These are phyloP conservation scores for Tetragonula clypearis DNA, from an alignment of 1,140 invertebrate species.

Conservation along the genomic window DNA sequence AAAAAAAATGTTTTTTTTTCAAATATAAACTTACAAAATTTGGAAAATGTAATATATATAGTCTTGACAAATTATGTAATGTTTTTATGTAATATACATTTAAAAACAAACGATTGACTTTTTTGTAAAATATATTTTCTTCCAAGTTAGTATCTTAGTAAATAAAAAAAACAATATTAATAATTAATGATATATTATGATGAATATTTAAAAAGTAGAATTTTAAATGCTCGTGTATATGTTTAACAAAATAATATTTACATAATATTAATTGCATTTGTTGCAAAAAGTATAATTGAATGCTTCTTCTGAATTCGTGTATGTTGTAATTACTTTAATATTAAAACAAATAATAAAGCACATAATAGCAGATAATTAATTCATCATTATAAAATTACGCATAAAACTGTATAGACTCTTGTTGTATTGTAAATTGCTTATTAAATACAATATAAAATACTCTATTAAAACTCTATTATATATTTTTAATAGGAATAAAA, in stretches of 20 bases:
- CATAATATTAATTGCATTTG: not conserved
- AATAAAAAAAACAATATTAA: not conserved
- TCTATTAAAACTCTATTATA: constrained; percentile 11
- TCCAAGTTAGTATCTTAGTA: constrained; percentile 2
- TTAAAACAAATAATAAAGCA: not conserved
- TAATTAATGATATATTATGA: not conserved
- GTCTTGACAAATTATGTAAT: not conserved
- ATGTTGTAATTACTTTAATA: constrained; percentile 16
- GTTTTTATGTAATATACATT: constrained; percentile 9
- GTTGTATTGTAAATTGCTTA: constrained; percentile 41
- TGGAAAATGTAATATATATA: constrained; percentile 19
- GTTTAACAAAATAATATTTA: constrained; percentile 24
- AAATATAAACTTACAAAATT: not conserved
- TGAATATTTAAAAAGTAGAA: constrained; percentile 6
- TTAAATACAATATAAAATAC: constrained; percentile 20
- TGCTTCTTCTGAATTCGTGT: not conserved
- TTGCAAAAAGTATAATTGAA: not conserved
- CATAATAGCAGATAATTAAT: not conserved
- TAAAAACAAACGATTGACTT: not conserved
- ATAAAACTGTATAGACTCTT: constrained; percentile 15
- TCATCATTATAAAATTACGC: constrained; percentile 18
- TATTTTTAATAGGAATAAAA: constrained; percentile 29
- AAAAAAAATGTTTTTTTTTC: not conserved
- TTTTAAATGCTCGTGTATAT: not conserved
- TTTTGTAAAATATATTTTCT: constrained; percentile 26